These are phyloP conservation scores for Amiota communis DNA, from an alignment of 2,888 invertebrate genomes.

Conservation along the genomic window DNA sequence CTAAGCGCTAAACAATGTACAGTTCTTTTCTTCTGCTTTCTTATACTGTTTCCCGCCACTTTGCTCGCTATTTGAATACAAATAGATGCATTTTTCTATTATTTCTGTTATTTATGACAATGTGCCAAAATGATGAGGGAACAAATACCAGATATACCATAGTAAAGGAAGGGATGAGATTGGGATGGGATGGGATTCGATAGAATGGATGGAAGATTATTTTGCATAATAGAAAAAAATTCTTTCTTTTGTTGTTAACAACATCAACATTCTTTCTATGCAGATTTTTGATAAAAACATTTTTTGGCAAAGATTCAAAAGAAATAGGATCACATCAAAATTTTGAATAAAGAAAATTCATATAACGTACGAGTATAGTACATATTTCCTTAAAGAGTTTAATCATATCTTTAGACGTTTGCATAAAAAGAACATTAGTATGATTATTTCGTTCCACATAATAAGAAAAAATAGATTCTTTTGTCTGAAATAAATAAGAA, in stretches of 20 bases:
- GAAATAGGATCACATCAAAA: too few species aligned
- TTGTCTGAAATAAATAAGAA: too few species aligned
- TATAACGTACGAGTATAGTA: too few species aligned
- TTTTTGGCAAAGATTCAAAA: too few species aligned
- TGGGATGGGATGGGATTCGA: neutral
- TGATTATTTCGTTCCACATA: too few species aligned
- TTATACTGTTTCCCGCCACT: conserved; percentile 56
- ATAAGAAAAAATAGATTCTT: too few species aligned
- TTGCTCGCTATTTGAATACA: conserved; percentile 37
- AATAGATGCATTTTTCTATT: conserved; percentile 12
- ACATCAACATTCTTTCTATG: too few species aligned
- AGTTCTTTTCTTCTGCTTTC: conserved; percentile 52
- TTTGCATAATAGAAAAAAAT: neutral
- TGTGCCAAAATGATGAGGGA: conserved; percentile 39
- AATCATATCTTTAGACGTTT: too few species aligned
- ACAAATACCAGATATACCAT: neutral
- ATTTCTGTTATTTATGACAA: conserved; percentile 48
- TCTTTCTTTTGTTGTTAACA: neutral
- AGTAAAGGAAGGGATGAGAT: neutral
- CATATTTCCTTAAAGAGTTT: too few species aligned
- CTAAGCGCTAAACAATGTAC: conserved; percentile 42
- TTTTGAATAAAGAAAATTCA: too few species aligned
- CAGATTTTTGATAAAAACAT: too few species aligned
- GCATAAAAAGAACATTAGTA: too few species aligned
- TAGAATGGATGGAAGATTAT: neutral